Conservation (phyloP, 2,888 invertebrate genomes). For the Antitype chi region DNA sequence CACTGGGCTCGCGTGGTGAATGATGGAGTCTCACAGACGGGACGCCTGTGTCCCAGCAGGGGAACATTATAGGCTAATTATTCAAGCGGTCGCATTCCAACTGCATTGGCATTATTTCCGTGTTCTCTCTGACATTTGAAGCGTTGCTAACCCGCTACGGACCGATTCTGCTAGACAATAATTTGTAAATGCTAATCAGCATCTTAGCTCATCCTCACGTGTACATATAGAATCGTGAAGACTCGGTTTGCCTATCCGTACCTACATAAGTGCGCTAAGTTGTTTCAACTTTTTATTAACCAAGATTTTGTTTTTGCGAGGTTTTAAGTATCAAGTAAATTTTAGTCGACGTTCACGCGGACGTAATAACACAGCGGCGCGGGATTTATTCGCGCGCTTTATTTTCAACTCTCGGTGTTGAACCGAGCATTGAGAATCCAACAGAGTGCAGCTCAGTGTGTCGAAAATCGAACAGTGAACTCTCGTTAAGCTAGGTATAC, state of each 20-base stretch:
- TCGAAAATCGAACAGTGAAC: too few species aligned
- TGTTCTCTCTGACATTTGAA: constrained; percentile 21
- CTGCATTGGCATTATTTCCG: constrained; percentile 8
- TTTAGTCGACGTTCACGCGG: too few species aligned
- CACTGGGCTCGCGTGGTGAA: too few species aligned
- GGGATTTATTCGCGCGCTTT: too few species aligned
- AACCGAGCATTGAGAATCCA: too few species aligned
- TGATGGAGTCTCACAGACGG: too few species aligned
- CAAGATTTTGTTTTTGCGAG: background rate
- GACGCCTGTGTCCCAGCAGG: too few species aligned
- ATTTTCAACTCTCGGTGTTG: too few species aligned
- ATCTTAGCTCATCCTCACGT: background rate
- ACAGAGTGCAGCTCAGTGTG: too few species aligned
- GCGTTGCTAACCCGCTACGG: constrained; percentile 9
- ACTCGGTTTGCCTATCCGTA: background rate
- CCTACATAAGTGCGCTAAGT: background rate
- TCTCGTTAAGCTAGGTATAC: too few species aligned
- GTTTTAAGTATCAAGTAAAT: background rate
- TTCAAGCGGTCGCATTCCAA: constrained; percentile 7
- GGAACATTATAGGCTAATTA: too few species aligned
- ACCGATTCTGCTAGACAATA: background rate
- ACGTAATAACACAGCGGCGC: too few species aligned
- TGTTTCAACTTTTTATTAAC: background rate
- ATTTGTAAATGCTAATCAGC: background rate
- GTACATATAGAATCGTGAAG: background rate